Base-by-base conservation (phyloP, 2,888 invertebrate genomes). In the Alviniconcha strummeri region DNA sequence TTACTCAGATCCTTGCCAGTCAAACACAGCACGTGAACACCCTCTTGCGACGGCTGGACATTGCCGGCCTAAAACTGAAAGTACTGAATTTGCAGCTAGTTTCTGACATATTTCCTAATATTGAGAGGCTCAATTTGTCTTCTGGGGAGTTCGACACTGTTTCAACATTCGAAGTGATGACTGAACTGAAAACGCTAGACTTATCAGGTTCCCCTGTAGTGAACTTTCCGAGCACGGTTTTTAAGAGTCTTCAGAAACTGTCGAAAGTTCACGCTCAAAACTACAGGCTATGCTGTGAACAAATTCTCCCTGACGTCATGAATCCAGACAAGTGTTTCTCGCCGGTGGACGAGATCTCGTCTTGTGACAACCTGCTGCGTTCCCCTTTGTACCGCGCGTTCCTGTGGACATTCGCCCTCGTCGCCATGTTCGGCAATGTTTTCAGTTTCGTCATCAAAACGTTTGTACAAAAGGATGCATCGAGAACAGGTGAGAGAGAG, bases 101-200 rank as follows among this genome's bases (percentile, higher is more conserved):
- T 36, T 36, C 36, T 36, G 36, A 36, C 36, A 36, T 36, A n/a
- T 75, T 75, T 56, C 17, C 75, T 17, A n/a, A 56, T 7, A 54
- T 75, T n/a, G 55, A 17, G 54, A 7, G 15, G n/a, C 75, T 75
- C 55, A 75, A 75, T 36, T 56, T 75, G 75, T 75, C 75, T 17
- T 54, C 55, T 0, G 56, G 75, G 55, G n/a, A 36, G 8, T 55
- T n/a, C 17, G n/a, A 55, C 5, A 75, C 17, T 75, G 55, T 75
- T 11, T 13, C n/a, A 55, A 56, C 55, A 75, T 54, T 7, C 0
- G 54, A 55, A 55, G 55, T 17, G 15, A 11, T 17, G 8, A 15
- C 17, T 17, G 15, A 36, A 7, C 75, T 77, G 17, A 15, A 17
- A 15, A 55, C 7, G 55, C 55, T 75, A n/a, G 75, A 75, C 36